phyloP scores from a whole-genome alignment of 2,888 invertebrate species.

The Cryptus armator region DNA sequence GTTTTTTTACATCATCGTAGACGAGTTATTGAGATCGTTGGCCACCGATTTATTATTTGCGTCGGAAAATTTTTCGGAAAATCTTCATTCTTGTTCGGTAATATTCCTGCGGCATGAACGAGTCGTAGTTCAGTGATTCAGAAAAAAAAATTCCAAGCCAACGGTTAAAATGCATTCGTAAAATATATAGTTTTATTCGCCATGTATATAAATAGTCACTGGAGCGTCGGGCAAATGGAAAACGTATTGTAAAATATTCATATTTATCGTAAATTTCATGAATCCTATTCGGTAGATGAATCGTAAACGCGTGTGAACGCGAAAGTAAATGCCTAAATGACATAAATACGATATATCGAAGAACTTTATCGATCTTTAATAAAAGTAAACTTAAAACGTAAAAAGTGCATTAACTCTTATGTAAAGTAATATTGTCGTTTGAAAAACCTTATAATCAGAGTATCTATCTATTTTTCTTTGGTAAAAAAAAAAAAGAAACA shows the following conservation, averaged over 20 bases:
- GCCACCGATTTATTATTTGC: too few species aligned
- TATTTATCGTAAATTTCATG: conserved; percentile 5
- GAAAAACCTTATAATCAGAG: not conserved
- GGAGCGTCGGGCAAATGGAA: not conserved
- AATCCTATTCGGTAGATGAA: conserved; percentile 5
- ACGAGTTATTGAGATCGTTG: too few species aligned
- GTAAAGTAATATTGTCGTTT: not conserved
- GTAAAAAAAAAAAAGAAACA: conserved; percentile 7
- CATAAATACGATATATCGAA: conserved; percentile 35
- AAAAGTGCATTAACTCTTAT: conserved; percentile 48
- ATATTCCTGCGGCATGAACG: too few species aligned
- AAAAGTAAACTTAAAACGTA: conserved; percentile 34
- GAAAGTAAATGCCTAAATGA: not conserved
- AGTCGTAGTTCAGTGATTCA: too few species aligned
- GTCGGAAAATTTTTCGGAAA: too few species aligned
- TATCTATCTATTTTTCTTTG: not conserved
- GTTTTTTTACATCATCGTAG: too few species aligned
- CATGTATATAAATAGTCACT: conserved; percentile 58
- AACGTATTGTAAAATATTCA: not conserved
- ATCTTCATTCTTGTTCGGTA: too few species aligned
- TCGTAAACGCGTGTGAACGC: not conserved
- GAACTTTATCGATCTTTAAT: conserved; percentile 7
- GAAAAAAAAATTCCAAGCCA: too few species aligned
- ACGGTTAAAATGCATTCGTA: conserved; percentile 39
- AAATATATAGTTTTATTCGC: conserved; percentile 55